Percentiles rank a stretch among this genome's conserved stretches.
phyloP scores from a whole-genome alignment of 2,113 vertebrate species.

The Neotoma lepida region DNA sequence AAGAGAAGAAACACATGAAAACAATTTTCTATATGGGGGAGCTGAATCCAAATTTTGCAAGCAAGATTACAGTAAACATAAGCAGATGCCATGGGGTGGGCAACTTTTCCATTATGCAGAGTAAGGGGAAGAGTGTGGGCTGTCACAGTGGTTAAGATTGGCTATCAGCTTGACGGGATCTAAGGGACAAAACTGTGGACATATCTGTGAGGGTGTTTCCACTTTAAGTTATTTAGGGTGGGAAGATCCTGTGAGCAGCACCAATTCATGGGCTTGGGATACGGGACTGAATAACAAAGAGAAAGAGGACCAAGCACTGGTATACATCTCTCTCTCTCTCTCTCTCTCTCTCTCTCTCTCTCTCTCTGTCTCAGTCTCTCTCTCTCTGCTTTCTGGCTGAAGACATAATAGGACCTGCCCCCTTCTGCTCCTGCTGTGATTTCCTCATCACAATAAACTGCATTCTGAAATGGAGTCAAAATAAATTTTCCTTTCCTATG shows the following conservation, averaged over 20 bases:
- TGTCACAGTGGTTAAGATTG: not conserved
- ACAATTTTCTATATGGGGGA: constrained; percentile 16
- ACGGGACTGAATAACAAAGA: not conserved
- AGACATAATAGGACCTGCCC: accelerated
- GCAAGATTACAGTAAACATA: constrained; percentile 18
- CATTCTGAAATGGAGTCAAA: not conserved
- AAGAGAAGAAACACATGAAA: constrained; percentile 47
- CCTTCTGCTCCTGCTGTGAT: not conserved
- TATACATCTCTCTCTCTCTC: not conserved
- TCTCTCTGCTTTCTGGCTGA: not conserved
- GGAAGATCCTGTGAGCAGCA: not conserved
- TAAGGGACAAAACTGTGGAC: not conserved
- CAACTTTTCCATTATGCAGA: not conserved
- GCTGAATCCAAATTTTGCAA: constrained; percentile 50
- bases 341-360: no score
- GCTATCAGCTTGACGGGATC: no score
- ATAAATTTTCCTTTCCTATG: no score
- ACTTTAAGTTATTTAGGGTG: not conserved
- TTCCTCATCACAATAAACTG: not conserved
- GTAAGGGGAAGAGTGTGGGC: not conserved
- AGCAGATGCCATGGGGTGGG: not conserved
- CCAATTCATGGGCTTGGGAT: not conserved
- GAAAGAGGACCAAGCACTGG: not conserved
- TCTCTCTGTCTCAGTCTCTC: no score
- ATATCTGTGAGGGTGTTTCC: no score